Conservation (phyloP, 2,888 invertebrate species). For the Phengaris arion region DNA sequence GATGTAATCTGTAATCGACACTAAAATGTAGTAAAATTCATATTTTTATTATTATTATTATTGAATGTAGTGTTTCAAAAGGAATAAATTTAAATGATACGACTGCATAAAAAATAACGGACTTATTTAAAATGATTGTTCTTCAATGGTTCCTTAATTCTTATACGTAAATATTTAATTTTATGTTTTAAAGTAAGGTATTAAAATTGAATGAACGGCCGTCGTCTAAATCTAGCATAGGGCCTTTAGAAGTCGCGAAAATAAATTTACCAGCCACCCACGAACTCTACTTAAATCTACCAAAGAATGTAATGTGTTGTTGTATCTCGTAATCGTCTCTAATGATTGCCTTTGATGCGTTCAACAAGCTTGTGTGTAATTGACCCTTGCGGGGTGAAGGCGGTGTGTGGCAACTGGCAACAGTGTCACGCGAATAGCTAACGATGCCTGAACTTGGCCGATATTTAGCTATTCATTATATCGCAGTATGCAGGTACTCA, state of each 20-base stretch:
- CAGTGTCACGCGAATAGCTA: conserved; percentile 49
- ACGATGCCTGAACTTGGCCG: conserved; percentile 64
- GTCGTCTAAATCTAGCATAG: too few species aligned
- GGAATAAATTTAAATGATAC: background rate
- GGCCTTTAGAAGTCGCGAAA: too few species aligned
- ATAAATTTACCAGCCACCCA: too few species aligned
- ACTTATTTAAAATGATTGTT: background rate
- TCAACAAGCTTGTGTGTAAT: background rate
- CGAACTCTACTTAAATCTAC: too few species aligned
- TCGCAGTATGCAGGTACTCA: background rate
- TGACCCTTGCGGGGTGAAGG: conserved; percentile 46
- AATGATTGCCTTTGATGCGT: background rate
- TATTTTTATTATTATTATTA: background rate
- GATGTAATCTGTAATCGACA: conserved; percentile 20
- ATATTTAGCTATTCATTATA: conserved; percentile 46
- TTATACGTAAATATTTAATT: too few species aligned
- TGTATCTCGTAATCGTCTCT: background rate
- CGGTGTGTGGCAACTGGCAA: conserved; percentile 50
- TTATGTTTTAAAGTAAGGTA: too few species aligned
- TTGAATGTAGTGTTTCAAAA: background rate
- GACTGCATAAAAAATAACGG: background rate
- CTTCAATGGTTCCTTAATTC: background rate
- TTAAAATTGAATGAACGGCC: too few species aligned
- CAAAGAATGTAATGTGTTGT: too few species aligned
- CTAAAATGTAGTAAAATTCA: background rate